A percentile compares a stretch with the other conserved stretches of the same genome.
phyloP scores from a whole-genome alignment of 2,888 invertebrate species.

The Dryococelus australis region DNA sequence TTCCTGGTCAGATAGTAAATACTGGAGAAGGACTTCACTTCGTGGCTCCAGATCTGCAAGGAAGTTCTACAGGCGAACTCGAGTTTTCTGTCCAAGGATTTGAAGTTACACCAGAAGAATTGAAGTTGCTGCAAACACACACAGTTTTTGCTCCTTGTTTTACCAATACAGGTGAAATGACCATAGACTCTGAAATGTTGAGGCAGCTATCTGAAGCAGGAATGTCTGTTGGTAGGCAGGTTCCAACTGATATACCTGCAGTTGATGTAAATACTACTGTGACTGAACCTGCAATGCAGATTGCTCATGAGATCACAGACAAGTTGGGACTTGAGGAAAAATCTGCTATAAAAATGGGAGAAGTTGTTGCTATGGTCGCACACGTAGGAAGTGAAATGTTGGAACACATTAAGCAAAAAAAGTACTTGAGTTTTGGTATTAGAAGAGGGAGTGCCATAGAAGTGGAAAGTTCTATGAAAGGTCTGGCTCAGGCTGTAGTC shows the following conservation, averaged over 20 bases:
- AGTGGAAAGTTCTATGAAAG: constrained; percentile 29
- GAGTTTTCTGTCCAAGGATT: constrained; percentile 78
- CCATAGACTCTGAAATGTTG: constrained; percentile 71
- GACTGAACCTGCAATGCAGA: constrained; percentile 31
- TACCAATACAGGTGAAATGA: constrained; percentile 65
- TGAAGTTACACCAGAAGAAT: constrained; percentile 62
- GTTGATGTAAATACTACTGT: constrained; percentile 62
- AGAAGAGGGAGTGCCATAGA: background rate
- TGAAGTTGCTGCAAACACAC: constrained; percentile 58
- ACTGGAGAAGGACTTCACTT: constrained; percentile 66
- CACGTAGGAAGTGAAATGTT: constrained; percentile 56
- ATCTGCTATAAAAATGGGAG: constrained; percentile 59
- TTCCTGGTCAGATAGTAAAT: constrained; percentile 63
- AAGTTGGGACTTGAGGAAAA: constrained; percentile 57
- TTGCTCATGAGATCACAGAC: constrained; percentile 46
- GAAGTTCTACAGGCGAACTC: constrained; percentile 69
- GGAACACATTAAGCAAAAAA: constrained; percentile 22
- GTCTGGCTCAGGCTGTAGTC: constrained; percentile 36
- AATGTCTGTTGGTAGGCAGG: constrained; percentile 71
- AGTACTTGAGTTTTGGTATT: background rate
- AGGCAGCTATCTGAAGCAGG: constrained; percentile 73
- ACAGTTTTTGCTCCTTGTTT: constrained; percentile 51
- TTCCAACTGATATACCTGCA: constrained; percentile 67
- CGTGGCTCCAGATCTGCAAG: constrained; percentile 72
- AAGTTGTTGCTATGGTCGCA: constrained; percentile 57